Evolutionary conservation across 2,888 invertebrate species (phyloP).

Genomic region (Phrixothrix hirtus): DNA sequence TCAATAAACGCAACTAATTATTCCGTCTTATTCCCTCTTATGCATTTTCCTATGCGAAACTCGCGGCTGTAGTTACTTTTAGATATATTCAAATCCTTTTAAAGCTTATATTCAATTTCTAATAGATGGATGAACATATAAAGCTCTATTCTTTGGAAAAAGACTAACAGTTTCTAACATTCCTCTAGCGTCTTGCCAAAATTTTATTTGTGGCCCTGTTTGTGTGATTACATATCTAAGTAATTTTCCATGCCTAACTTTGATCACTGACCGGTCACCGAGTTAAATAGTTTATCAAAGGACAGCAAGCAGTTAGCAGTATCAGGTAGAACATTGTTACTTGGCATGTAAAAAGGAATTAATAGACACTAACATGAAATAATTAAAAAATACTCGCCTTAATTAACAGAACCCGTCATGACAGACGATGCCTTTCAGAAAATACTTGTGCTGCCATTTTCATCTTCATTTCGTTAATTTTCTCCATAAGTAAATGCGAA

Average conservation of each 20-base stretch:
- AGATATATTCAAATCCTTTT: background rate
- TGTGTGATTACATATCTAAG: no score
- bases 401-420: background rate
- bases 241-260: background rate
- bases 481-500: background rate
- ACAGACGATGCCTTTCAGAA: background rate
- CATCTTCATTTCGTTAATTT: slow-evolving; percentile 10
- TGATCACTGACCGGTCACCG: background rate
- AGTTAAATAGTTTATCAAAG: background rate
- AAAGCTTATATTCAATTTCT: background rate
- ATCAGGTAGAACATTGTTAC: background rate
- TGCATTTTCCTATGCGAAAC: no score
- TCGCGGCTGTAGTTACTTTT: background rate
- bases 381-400: background rate
- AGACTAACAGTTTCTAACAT: background rate
- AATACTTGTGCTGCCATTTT: slow-evolving; percentile 9
- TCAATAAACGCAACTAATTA: no score
- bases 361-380: background rate
- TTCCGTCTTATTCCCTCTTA: no score
- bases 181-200: background rate
- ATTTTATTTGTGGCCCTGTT: no score
- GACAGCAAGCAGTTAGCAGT: slow-evolving; percentile 1
- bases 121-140: background rate
- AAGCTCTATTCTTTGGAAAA: background rate
- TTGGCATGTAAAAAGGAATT: background rate